Evolutionary conservation across 2,113 vertebrate species (phyloP), one percentile per base, ranked within the genome.

Genomic region (Salvelinus fontinalis): DNA sequence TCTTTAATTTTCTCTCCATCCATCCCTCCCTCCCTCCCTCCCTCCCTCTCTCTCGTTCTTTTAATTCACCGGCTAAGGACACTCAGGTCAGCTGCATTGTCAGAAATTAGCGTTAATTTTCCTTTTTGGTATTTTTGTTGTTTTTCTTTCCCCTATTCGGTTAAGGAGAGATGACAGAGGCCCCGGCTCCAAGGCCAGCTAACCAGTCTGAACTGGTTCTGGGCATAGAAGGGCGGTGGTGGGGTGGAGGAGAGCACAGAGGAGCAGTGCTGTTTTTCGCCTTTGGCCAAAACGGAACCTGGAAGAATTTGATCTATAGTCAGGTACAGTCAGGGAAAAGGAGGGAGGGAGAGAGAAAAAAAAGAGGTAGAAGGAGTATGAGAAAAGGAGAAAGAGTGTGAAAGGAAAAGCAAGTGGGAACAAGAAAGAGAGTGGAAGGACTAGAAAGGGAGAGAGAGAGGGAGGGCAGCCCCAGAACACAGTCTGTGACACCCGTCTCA

Each of bases 121-220:
- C 69, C 87, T 89, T 83, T 88, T 88, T 62, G n/a, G 26, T 39
- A 27, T 80, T 84, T 89, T 82, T 82, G 88, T 88, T 90, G 88
- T 80, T 89, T 88, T 86, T 85, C 85, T 82, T 71, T 81, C 70
- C 20, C 79, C 54, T 82, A 84, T 87, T 93, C 81, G 93, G 93
- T 90, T 92, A 93, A 89, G 91, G 93, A 57, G 93, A 91, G 93
- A 94, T 93, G 93, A 94, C 89, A 93, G 88, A 94, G 94, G 69
- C 93, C 89, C 83, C 20, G 85, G 72, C 82, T 94, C 85, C 92
- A 84, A 93, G 94, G 95, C 95, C 95, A 95, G 93, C 90, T 92
- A 94, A 95, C 95, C 93, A 90, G 96, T 95, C 94, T 95, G 89
- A 92, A 95, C 95, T 95, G 93, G 95, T 94, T 94, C 85, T 83